A percentile compares a stretch with the other conserved stretches of the same genome.
Conservation (phyloP, 2,113 vertebrate genomes). For the Halcyon senegalensis region DNA sequence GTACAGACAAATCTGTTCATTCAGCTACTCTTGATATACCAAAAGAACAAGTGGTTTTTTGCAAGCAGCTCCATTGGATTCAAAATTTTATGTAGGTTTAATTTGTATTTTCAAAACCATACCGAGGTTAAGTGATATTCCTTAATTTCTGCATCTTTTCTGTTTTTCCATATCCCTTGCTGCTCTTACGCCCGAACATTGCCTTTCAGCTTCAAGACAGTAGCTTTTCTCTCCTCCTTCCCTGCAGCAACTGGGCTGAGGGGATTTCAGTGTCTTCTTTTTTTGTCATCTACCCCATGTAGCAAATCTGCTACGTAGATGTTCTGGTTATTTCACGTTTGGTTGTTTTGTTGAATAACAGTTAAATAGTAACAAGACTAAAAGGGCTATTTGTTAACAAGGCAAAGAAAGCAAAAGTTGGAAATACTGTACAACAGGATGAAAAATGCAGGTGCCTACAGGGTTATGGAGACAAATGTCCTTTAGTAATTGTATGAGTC, state of each 20-base stretch:
- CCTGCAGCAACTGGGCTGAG: neutral
- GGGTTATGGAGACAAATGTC: constrained; percentile 25
- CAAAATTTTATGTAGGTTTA: neutral
- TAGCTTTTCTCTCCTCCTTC: neutral
- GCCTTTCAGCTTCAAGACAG: neutral
- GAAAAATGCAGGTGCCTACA: constrained; percentile 37
- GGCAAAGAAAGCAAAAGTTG: neutral
- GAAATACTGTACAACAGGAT: neutral
- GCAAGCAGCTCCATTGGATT: neutral
- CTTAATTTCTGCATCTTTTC: neutral
- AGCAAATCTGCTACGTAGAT: neutral
- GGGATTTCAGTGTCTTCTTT: neutral
- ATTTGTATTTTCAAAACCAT: neutral
- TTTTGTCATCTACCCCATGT: neutral
- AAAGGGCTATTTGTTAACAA: neutral
- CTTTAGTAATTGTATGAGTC: constrained; percentile 23
- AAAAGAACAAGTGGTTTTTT: neutral
- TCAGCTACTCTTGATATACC: neutral
- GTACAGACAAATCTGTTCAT: neutral
- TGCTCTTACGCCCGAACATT: neutral
- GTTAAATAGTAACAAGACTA: neutral
- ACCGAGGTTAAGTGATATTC: neutral
- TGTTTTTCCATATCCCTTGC: neutral
- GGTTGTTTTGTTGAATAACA: neutral
- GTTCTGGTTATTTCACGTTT: neutral